Percentiles rank a stretch among this genome's conserved stretches.
phyloP scores from a whole-genome alignment of 2,113 vertebrate species.

The Felis chaus region DNA sequence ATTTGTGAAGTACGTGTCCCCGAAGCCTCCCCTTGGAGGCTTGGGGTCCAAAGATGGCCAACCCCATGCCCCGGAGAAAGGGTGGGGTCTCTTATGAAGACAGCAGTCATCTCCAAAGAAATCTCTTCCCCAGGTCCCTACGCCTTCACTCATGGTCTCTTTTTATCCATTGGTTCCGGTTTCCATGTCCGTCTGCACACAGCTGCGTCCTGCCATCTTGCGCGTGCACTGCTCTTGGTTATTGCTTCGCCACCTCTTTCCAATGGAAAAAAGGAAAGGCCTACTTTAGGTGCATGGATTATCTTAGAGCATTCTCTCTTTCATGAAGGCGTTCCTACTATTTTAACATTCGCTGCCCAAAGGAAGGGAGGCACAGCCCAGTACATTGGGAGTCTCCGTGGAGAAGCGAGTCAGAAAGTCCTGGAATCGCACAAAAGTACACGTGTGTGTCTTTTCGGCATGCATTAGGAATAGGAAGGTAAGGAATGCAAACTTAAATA shows the following conservation, averaged over 20 bases:
- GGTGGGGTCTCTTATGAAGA: background rate
- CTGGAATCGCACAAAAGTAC: background rate
- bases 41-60: background rate
- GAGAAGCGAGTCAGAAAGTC: background rate
- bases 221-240: rapidly evolving
- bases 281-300: background rate
- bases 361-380: background rate
- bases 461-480: background rate
- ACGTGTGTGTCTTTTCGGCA: background rate
- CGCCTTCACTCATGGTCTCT: background rate
- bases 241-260: background rate
- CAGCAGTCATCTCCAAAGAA: background rate
- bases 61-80: too few relatives aligned
- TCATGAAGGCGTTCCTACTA: background rate
- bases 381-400: background rate
- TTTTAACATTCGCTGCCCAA: background rate
- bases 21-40: background rate
- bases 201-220: background rate
- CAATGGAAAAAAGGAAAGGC: background rate
- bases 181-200: background rate
- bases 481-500: background rate
- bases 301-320: background rate
- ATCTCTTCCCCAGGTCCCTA: too few relatives aligned
- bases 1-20: background rate
- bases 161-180: background rate